Conservation (phyloP, 2,797 vertebrate species). For the Thripadectes ignobilis region DNA sequence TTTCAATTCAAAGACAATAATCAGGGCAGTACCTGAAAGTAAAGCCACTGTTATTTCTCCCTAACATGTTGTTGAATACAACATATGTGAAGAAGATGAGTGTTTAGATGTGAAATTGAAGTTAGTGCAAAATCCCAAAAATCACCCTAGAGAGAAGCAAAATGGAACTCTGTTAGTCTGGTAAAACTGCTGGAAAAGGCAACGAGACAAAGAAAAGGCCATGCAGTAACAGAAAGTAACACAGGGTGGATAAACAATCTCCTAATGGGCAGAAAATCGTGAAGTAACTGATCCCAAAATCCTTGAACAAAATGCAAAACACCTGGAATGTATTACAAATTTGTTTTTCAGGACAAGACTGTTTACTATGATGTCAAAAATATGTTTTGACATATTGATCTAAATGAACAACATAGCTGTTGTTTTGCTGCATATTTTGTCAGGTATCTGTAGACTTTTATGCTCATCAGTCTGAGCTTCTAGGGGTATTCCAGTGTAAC, state of each 20-base stretch:
- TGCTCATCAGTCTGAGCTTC: neutral
- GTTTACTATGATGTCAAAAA: neutral
- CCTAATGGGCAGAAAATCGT: neutral
- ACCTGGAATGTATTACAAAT: fast-evolving
- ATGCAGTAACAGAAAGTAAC: neutral
- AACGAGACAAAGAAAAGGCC: neutral
- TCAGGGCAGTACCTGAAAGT: neutral
- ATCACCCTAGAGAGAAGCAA: neutral
- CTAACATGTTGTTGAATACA: neutral
- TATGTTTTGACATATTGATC: neutral
- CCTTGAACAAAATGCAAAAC: neutral
- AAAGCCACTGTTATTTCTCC: neutral
- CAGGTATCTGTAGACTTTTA: neutral
- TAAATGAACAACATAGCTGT: neutral
- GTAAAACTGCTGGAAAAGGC: neutral
- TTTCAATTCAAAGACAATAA: neutral
- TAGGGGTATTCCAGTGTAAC: neutral
- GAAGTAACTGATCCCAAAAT: neutral
- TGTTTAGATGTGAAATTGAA: neutral
- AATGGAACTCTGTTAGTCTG: neutral
- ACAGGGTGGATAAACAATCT: neutral
- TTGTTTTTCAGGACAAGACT: neutral
- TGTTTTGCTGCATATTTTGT: neutral
- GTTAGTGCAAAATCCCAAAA: neutral
- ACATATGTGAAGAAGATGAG: neutral